Percentiles rank a stretch among this genome's conserved stretches.
Evolutionary conservation across 2,888 invertebrate species (phyloP).

Genomic region (Agrotis clavis): DNA sequence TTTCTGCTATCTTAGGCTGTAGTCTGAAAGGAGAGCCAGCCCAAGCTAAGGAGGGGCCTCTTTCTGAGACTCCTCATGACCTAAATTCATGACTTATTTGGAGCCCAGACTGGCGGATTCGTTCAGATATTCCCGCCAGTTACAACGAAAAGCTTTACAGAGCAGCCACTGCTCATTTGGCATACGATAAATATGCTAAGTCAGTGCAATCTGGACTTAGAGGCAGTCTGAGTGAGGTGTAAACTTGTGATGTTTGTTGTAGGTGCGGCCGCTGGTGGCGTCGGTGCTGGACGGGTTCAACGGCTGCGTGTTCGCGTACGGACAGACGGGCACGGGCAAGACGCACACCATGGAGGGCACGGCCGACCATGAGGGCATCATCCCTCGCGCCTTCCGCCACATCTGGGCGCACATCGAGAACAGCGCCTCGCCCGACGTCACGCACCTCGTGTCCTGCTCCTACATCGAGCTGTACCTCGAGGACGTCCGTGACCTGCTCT

Average conservation of each 20-base stretch:
- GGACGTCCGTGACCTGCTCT: constrained; percentile 94
- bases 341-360: constrained; percentile 95
- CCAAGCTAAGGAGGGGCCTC: too few relatives aligned
- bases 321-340: constrained; percentile 99
- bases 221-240: constrained; percentile 4
- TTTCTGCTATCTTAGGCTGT: not conserved
- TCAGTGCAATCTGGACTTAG: not conserved
- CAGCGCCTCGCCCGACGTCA: constrained; percentile 96
- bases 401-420: constrained; percentile 98
- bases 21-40: too few relatives aligned
- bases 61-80: too few relatives aligned
- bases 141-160: too few relatives aligned
- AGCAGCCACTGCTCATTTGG: not conserved
- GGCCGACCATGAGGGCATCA: constrained; percentile 94
- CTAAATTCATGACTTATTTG: too few relatives aligned
- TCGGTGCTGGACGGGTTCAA: constrained; percentile 99
- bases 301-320: constrained; percentile 99
- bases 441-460: constrained; percentile 98
- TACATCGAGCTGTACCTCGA: constrained; percentile 99
- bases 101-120: too few relatives aligned
- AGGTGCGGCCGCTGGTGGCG: constrained; percentile 97
- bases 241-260: constrained; percentile 17
- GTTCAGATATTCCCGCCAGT: too few relatives aligned
- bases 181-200: not conserved
- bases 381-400: constrained; percentile 99